These are phyloP conservation scores for Mycteria americana DNA, from an alignment of 2,797 vertebrate species.

Conservation along the genomic window DNA sequence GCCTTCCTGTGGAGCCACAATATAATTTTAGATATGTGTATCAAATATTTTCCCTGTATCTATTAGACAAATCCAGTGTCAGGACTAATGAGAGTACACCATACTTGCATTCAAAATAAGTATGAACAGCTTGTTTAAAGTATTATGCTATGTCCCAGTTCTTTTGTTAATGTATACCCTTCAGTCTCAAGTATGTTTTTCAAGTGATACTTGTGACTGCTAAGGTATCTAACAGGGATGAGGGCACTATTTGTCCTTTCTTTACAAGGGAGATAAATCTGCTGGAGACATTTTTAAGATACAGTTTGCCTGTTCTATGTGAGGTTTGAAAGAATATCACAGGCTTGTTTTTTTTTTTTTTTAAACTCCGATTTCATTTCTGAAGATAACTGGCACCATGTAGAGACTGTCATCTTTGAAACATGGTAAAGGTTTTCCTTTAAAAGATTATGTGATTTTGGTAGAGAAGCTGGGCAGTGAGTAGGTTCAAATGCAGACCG, in stretches of 20 bases:
- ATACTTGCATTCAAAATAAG: not conserved
- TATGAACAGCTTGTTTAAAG: not conserved
- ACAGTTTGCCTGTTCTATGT: not conserved
- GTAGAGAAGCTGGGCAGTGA: not conserved
- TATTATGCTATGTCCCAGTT: not conserved
- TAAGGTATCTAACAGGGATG: not conserved
- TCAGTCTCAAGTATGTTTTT: not conserved
- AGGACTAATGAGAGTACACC: not conserved
- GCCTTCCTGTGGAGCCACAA: not conserved
- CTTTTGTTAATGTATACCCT: not conserved
- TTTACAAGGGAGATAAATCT: not conserved
- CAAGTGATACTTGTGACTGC: not conserved
- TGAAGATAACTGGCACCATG: not conserved
- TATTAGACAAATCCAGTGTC: not conserved
- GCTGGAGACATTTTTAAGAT: not conserved
- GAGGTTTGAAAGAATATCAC: not conserved
- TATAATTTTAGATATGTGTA: not conserved
- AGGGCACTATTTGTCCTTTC: not conserved
- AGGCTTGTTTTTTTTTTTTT: not conserved
- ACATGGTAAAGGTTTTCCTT: not conserved
- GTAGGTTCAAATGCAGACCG: not conserved
- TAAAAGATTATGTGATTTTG: not conserved
- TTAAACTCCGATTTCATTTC: not conserved
- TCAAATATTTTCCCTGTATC: not conserved
- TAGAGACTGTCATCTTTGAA: not conserved